Conservation (phyloP, 2,888 invertebrate genomes). For the Lacanobia wlatinum region DNA sequence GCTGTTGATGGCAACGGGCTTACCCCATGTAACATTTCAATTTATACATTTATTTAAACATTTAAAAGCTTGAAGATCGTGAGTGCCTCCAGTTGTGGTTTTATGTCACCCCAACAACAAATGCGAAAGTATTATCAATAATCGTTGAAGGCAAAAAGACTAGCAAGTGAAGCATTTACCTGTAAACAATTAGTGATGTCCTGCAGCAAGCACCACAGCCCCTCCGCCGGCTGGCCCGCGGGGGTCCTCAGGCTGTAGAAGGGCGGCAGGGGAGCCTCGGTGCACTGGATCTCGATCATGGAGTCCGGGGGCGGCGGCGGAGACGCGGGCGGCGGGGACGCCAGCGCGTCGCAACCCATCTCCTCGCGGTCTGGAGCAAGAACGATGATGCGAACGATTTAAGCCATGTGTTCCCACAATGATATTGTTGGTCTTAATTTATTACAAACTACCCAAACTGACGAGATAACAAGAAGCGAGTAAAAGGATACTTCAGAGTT, state of each 20-base stretch:
- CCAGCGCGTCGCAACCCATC: constrained; percentile 91
- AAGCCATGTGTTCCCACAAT: no score
- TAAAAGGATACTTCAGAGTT: no score
- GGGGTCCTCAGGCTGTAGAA: constrained; percentile 94
- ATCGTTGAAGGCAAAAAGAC: no score
- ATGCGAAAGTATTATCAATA: not conserved
- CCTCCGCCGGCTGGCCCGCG: constrained; percentile 89
- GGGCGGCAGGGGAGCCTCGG: constrained; percentile 95
- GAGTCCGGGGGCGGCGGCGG: constrained; percentile 88
- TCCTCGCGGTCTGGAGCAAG: constrained; percentile 85
- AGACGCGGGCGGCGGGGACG: constrained; percentile 90
- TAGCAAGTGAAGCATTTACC: constrained; percentile 72
- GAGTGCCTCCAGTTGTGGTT: no score
- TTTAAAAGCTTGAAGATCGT: not conserved
- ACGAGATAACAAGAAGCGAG: no score
- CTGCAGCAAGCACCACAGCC: constrained; percentile 95
- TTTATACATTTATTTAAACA: no score
- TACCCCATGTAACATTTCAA: not conserved
- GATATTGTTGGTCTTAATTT: no score
- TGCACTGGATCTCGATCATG: constrained; percentile 95
- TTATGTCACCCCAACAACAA: not conserved
- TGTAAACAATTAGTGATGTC: constrained; percentile 94
- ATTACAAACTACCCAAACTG: no score
- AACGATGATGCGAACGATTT: constrained; percentile 1
- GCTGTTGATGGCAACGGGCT: not conserved